phyloP scores from a whole-genome alignment of 1,140 invertebrate genomes.

The Micrasema longulum region DNA sequence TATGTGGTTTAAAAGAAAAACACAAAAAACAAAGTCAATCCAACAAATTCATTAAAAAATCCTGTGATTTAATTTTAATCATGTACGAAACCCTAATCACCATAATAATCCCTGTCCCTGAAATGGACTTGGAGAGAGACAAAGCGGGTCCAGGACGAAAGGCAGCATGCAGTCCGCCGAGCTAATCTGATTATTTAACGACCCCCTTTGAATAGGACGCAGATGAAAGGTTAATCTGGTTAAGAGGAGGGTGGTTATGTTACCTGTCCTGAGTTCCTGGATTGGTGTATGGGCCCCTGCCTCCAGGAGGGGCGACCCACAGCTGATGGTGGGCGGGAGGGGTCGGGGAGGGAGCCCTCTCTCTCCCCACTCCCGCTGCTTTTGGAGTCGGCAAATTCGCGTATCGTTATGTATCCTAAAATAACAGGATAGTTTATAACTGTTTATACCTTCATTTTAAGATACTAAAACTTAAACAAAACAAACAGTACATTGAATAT shows the following conservation, averaged over 20 bases:
- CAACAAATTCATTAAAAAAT: too few species aligned
- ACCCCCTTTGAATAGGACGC: too few species aligned
- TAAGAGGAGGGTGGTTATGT: neutral
- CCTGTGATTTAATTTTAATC: too few species aligned
- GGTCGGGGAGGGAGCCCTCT: slow-evolving; percentile 1
- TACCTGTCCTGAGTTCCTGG: slow-evolving; percentile 48
- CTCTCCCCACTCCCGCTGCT: slow-evolving; percentile 2
- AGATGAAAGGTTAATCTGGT: too few species aligned
- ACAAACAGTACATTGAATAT: neutral
- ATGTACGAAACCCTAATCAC: too few species aligned
- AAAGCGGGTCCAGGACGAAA: too few species aligned
- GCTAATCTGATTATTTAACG: too few species aligned
- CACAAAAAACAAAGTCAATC: too few species aligned
- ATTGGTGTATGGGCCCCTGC: slow-evolving; percentile 24
- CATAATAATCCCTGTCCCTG: too few species aligned
- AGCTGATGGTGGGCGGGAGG: slow-evolving; percentile 9
- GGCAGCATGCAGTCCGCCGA: too few species aligned
- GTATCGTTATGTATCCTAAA: slow-evolving; percentile 49
- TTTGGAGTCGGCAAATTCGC: slow-evolving; percentile 38
- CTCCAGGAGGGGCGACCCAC: slow-evolving; percentile 45
- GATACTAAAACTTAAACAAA: neutral
- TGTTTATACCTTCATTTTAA: neutral
- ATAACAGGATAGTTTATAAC: neutral
- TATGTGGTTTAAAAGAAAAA: too few species aligned
- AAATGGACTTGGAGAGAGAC: too few species aligned